Evolutionary conservation across 2,888 invertebrate species (phyloP).

Genomic region (Ceraclea dissimilis): DNA sequence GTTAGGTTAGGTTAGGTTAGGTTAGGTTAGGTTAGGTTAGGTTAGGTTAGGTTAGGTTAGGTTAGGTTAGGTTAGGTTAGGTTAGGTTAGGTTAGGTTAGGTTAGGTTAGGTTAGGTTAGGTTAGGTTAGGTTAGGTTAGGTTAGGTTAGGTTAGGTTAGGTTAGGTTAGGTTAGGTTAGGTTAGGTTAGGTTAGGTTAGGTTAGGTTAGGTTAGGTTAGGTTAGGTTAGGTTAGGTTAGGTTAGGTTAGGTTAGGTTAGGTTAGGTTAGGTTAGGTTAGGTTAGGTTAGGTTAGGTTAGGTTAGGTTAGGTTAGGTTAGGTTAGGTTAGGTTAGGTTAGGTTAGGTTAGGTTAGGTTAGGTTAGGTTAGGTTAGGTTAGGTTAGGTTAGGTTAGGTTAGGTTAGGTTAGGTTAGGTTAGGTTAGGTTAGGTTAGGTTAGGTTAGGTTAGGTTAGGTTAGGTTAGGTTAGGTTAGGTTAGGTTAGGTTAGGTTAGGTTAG

Average conservation of each 20-base stretch:
- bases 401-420: constrained; percentile 2
- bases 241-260: constrained; percentile 2
- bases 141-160: constrained; percentile 2
- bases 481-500: constrained; percentile 2
- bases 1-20: constrained; percentile 2
- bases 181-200: constrained; percentile 2
- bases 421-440: constrained; percentile 2
- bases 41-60: constrained; percentile 2
- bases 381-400: constrained; percentile 2
- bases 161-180: constrained; percentile 2
- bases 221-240: constrained; percentile 2
- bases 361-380: constrained; percentile 2
- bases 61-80: constrained; percentile 2
- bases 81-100: constrained; percentile 2
- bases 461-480: constrained; percentile 2
- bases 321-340: constrained; percentile 2
- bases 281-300: constrained; percentile 2
- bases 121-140: constrained; percentile 2
- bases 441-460: constrained; percentile 2
- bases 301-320: constrained; percentile 2
- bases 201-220: constrained; percentile 2
- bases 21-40: constrained; percentile 2
- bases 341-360: constrained; percentile 2
- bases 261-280: constrained; percentile 2
- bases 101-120: constrained; percentile 2